These are phyloP conservation scores for Pachydiplax longipennis DNA, from an alignment of 2,888 invertebrate genomes.

Conservation along the genomic window DNA sequence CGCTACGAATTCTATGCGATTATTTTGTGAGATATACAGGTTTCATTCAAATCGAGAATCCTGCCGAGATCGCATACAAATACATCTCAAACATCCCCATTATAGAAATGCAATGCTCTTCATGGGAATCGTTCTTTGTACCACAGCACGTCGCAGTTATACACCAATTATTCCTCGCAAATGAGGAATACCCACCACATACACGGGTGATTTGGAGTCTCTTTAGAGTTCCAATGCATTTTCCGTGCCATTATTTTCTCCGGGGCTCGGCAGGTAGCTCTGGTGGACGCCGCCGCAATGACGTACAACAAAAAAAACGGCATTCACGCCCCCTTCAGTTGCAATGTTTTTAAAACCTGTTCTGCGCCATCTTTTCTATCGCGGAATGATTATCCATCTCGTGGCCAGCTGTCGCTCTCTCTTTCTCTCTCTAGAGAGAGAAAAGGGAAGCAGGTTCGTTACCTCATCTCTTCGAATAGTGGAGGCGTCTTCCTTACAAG, in stretches of 20 bases:
- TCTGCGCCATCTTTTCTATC: background rate
- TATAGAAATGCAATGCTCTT: no score
- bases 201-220: no score
- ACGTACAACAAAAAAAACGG: background rate
- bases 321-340: background rate
- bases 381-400: background rate
- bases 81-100: no score
- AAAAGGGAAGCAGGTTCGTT: background rate
- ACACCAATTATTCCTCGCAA: no score
- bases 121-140: no score
- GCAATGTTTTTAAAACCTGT: background rate
- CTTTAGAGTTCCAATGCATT: background rate
- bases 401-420: background rate
- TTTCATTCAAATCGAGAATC: no score
- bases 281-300: background rate
- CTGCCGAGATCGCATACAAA: no score
- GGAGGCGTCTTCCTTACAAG: background rate
- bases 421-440: background rate
- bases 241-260: background rate
- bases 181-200: no score
- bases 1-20: no score
- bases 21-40: no score
- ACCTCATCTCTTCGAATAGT: background rate
- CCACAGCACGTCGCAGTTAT: no score
- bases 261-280: background rate